Conservation (phyloP, 2,888 invertebrate species). For the Folsomia manolachei region DNA sequence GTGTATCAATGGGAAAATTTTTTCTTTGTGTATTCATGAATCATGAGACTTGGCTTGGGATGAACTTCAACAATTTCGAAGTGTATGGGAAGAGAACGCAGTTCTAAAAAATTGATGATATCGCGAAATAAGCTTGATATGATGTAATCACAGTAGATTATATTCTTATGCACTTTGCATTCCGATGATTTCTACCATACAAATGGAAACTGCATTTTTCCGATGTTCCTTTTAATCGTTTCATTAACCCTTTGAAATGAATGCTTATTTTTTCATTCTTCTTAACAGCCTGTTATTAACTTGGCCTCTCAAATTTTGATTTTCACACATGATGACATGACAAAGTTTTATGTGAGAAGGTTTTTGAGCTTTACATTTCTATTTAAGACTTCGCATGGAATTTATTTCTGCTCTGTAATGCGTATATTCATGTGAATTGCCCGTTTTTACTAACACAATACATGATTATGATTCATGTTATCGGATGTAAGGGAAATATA, state of each 20-base stretch:
- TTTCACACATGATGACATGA: no score
- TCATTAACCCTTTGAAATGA: slow-evolving; percentile 25
- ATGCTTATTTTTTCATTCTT: no score
- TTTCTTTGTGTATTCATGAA: no score
- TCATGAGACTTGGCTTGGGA: no score
- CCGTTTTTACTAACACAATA: no score
- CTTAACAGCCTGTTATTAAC: no score
- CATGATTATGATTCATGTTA: not conserved
- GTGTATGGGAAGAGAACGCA: not conserved
- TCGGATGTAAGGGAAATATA: not conserved
- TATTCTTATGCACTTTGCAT: not conserved
- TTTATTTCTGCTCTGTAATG: not conserved
- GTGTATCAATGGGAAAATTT: no score
- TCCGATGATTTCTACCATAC: no score
- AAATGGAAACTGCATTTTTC: not conserved
- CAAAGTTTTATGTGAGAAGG: not conserved
- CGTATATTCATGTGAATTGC: not conserved
- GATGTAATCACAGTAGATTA: not conserved
- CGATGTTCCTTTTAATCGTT: slow-evolving; percentile 16
- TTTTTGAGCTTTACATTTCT: slow-evolving; percentile 7
- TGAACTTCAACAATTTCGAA: no score
- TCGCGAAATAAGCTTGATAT: no score
- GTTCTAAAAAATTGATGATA: not conserved
- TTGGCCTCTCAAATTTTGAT: no score
- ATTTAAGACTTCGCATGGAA: not conserved